Conservation (phyloP, 2,797 vertebrate species). For the Anabacerthia variegaticeps region DNA sequence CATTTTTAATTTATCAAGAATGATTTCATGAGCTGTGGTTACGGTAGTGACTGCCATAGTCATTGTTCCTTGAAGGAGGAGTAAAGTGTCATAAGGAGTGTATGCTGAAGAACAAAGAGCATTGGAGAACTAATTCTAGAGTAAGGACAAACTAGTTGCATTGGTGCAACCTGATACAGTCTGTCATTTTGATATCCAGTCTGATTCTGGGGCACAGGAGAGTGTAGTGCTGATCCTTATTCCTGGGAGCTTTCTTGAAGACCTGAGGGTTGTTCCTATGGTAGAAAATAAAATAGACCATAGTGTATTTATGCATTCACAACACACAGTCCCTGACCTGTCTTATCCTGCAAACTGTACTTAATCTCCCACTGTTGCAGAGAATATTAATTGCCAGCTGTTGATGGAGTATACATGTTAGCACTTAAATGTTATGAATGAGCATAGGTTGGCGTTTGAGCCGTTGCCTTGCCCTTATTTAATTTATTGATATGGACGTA, state of each 20-base stretch:
- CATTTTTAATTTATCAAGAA: not conserved
- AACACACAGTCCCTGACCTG: not conserved
- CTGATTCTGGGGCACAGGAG: not conserved
- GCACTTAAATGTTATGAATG: not conserved
- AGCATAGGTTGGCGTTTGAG: not conserved
- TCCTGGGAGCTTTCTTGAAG: not conserved
- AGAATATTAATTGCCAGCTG: not conserved
- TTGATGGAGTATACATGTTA: not conserved
- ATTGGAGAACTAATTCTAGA: not conserved
- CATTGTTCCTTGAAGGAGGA: not conserved
- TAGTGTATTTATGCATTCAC: not conserved
- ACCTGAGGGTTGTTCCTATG: fast-evolving
- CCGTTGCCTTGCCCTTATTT: not conserved
- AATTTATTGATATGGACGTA: not conserved
- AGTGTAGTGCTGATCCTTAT: not conserved
- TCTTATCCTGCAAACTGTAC: not conserved
- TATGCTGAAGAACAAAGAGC: not conserved
- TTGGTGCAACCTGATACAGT: not conserved
- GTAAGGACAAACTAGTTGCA: not conserved
- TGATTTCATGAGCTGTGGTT: not conserved
- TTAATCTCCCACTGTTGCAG: not conserved
- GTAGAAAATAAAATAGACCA: not conserved
- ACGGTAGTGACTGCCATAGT: not conserved
- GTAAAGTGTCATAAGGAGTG: fast-evolving
- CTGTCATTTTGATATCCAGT: not conserved